A percentile compares a stretch with the other conserved stretches of the same genome.
Evolutionary conservation across 1,140 invertebrate species (phyloP).

Genomic region (Drosophila hydei): DNA sequence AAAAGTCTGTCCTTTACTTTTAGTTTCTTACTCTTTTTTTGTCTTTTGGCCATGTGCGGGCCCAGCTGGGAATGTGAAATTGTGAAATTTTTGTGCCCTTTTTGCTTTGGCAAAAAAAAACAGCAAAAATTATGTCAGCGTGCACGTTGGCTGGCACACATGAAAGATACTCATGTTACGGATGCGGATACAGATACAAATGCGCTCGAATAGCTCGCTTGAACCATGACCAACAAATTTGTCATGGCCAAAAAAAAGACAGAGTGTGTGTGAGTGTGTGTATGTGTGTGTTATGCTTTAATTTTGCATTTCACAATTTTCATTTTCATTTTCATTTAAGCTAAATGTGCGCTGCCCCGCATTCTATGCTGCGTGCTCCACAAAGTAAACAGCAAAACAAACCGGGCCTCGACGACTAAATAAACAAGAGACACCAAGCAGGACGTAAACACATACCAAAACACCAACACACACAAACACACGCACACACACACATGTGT

Average conservation of each 20-base stretch:
- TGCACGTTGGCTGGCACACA: conserved; percentile 1
- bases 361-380: conserved; percentile 21
- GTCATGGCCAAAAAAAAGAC: conserved; percentile 36
- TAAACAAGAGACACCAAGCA: conserved; percentile 70
- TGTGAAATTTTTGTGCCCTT: conserved; percentile 20
- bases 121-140: conserved; percentile 23
- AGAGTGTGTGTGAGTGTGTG: neutral
- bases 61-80: conserved; percentile 2
- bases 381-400: conserved; percentile 54
- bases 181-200: conserved; percentile 16
- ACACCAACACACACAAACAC: conserved; percentile 13
- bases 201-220: conserved; percentile 27
- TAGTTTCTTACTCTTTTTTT: neutral
- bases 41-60: neutral
- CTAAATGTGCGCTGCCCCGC: conserved; percentile 34
- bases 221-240: conserved; percentile 30
- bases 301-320: conserved; percentile 60
- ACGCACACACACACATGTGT: neutral
- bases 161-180: conserved; percentile 16
- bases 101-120: conserved; percentile 3
- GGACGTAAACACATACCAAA: conserved; percentile 23
- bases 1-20: neutral
- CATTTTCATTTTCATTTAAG: conserved; percentile 26
- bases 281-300: conserved; percentile 57
- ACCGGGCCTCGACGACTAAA: conserved; percentile 65